These are phyloP conservation scores for Jaculus jaculus DNA, from an alignment of 2,113 vertebrate genomes.

Conservation along the genomic window DNA sequence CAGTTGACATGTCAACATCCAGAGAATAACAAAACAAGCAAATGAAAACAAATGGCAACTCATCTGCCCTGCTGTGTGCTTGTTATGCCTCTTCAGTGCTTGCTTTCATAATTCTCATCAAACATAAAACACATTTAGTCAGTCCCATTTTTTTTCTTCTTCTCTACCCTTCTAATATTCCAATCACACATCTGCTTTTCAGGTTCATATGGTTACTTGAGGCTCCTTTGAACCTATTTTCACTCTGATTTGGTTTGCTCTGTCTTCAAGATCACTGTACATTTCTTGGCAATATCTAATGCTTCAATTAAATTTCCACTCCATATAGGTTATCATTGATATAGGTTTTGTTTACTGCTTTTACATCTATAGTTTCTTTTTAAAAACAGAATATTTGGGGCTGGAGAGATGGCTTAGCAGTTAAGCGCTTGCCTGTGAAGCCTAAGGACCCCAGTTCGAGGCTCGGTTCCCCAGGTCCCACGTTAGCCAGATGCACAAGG, in stretches of 20 bases:
- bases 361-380: neutral
- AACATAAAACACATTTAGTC: neutral
- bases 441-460: too few species aligned
- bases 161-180: neutral
- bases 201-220: neutral
- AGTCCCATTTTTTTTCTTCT: neutral
- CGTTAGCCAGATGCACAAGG: too few species aligned
- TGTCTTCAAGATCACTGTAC: conserved; percentile 25
- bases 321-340: neutral
- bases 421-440: too few species aligned
- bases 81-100: neutral
- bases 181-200: neutral
- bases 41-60: neutral
- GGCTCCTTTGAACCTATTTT: neutral
- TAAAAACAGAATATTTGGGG: too few species aligned
- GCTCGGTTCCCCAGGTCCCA: too few species aligned
- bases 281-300: conserved; percentile 27
- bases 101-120: conserved; percentile 30
- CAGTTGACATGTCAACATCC: neutral
- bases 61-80: neutral
- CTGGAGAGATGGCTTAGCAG: too few species aligned
- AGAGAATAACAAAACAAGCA: conserved; percentile 44
- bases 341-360: conserved; percentile 6
- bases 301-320: conserved; percentile 30
- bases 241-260: neutral